phyloP scores from a whole-genome alignment of 2,888 invertebrate genomes.

The Lasioglossum vierecki region DNA sequence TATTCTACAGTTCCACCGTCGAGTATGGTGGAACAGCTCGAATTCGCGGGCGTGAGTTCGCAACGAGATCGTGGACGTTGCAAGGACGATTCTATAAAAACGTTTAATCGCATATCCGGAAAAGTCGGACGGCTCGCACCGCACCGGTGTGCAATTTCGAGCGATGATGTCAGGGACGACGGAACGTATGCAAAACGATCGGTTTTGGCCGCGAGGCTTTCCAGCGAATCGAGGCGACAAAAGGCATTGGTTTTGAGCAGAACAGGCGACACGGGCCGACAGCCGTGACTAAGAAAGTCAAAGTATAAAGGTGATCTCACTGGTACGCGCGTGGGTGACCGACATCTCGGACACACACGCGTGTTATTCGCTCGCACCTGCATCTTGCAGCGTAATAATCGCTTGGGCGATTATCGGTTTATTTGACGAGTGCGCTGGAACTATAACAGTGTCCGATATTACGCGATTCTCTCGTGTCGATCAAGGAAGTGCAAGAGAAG shows the following conservation, averaged over 20 bases:
- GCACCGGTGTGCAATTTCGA: neutral
- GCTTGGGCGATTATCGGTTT: constrained; percentile 45
- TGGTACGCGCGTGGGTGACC: constrained; percentile 75
- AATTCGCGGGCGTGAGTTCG: neutral
- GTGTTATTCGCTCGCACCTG: constrained; percentile 57
- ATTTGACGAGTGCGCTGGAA: neutral
- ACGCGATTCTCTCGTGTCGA: neutral
- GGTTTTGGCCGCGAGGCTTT: constrained; percentile 21
- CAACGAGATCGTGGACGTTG: neutral
- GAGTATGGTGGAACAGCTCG: neutral
- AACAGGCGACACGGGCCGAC: constrained; percentile 32
- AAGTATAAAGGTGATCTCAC: constrained; percentile 79
- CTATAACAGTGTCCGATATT: neutral
- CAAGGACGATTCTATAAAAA: constrained; percentile 48
- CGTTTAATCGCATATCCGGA: constrained; percentile 31
- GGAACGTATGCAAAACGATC: neutral
- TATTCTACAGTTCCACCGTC: neutral
- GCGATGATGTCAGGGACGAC: constrained; percentile 48
- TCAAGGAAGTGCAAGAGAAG: neutral
- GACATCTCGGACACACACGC: constrained; percentile 53
- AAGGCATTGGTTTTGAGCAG: constrained; percentile 54
- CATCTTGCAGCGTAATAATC: constrained; percentile 42
- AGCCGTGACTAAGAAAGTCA: constrained; percentile 67
- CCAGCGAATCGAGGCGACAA: constrained; percentile 22
- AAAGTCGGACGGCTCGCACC: constrained; percentile 5